Base-by-base conservation (phyloP, 2,113 vertebrate genomes). In the Cettia cetti region DNA sequence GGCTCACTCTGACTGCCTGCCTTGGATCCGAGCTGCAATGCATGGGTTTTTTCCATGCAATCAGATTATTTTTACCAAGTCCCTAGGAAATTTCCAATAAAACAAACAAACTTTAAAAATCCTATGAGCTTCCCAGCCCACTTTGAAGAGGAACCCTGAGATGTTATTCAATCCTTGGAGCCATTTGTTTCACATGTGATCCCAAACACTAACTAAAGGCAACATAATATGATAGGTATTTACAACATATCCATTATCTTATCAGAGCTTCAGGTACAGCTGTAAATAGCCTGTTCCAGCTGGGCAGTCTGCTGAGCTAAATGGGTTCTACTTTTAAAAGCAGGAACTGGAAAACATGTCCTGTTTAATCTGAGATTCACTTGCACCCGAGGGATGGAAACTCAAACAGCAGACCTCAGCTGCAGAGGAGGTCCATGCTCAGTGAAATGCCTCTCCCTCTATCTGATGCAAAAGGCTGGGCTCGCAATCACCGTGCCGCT, bases 181-280 rank as follows among this genome's bases (percentile, higher is more conserved):
- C 37, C 56, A 57, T 88, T 93, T 86, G 45, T 80, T 89, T 93
- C 69, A 75, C 3, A 8, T 91, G 94, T 86, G 78, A 95, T 94
- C 30, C 66, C 80, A 89, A 94, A 94, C 82, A 75, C 77, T 96
- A 92, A 90, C 80, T 57, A 56, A 96, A 96, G 82, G 74, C 74
- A 86, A 78, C 59, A 96, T 90, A 95, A 82, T 80, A 95, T 85
- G 85, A 92, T 82, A 87, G 94, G 96, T 95, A 97, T 97, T 97
- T 97, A 97, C 94, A 95, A 94, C 95, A 70, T 49, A 90, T 72
- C 82, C 92, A 70, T 96, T 97, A 97, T 96, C 95, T 97, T 97
- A 97, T 95, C 96, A 94, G 90, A 93, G 82, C 87, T 91, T 96
- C 96, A 96, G 93, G 94, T 97, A 96, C 77, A 90, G 91, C 82